phyloP scores from a whole-genome alignment of 2,888 invertebrate species.

The Drosophila subsilvestris region DNA sequence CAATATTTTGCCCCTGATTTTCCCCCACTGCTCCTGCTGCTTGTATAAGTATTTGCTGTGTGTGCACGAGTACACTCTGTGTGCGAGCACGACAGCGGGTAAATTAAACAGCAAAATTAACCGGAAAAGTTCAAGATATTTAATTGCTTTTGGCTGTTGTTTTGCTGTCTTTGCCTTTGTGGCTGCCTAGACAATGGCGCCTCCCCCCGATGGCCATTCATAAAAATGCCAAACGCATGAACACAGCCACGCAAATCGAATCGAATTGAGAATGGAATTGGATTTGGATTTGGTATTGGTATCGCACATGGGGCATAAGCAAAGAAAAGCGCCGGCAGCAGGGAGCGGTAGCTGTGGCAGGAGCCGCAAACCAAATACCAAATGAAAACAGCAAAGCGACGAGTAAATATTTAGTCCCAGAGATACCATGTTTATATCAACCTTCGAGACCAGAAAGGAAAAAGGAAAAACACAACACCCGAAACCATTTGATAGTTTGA shows the following conservation, averaged over 20 bases:
- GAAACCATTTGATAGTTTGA: conserved; percentile 46
- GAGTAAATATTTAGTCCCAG: conserved; percentile 61
- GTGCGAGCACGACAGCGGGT: conserved; percentile 35
- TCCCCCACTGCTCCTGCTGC: background rate
- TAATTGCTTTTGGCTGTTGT: conserved; percentile 35
- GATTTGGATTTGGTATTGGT: conserved; percentile 3
- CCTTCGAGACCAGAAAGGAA: conserved; percentile 23
- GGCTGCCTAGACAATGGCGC: conserved; percentile 49
- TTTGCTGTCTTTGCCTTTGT: conserved; percentile 12
- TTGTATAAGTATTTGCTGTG: conserved; percentile 14
- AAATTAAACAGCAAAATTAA: conserved; percentile 64
- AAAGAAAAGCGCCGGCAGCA: conserved; percentile 19
- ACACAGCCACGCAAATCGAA: conserved; percentile 32
- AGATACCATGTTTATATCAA: conserved; percentile 61
- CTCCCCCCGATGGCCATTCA: conserved; percentile 54
- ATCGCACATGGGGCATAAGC: background rate
- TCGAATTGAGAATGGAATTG: conserved; percentile 4
- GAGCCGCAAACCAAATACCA: conserved; percentile 19
- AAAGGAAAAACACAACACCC: conserved; percentile 3
- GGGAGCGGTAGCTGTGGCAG: background rate
- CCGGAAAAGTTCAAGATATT: conserved; percentile 64
- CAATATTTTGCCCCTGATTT: conserved; percentile 26
- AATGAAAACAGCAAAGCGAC: conserved; percentile 56
- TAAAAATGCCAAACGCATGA: conserved; percentile 63
- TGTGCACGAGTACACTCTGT: conserved; percentile 18